Conservation (phyloP, 2,113 vertebrate species). For the Podarcis raffonei region DNA sequence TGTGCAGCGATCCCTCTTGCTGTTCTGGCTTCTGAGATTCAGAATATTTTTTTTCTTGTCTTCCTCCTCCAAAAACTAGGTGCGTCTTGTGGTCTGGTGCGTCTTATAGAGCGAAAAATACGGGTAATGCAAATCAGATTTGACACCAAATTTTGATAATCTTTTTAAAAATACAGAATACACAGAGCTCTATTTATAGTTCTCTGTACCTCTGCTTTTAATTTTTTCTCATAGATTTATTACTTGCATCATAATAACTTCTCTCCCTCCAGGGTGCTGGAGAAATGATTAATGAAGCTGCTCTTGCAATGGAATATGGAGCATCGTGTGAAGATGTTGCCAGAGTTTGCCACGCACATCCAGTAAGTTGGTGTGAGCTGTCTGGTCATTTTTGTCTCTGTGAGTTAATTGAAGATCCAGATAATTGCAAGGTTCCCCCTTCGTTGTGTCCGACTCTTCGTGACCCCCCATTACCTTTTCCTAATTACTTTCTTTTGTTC, state of each 20-base stretch:
- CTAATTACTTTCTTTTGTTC: slow-evolving; percentile 36
- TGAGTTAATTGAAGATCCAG: background rate
- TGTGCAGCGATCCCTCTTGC: too few relatives aligned
- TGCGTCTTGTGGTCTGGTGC: too few relatives aligned
- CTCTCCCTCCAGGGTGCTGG: slow-evolving; percentile 85
- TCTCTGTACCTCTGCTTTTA: background rate
- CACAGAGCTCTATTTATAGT: background rate
- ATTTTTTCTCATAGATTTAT: background rate
- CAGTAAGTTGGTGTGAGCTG: slow-evolving; percentile 77
- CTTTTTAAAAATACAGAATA: background rate
- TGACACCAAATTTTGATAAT: background rate
- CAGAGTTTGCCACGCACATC: slow-evolving; percentile 96
- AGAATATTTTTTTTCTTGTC: too few relatives aligned
- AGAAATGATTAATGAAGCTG: slow-evolving; percentile 97
- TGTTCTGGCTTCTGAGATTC: too few relatives aligned
- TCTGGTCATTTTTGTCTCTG: background rate
- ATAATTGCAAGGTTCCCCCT: background rate
- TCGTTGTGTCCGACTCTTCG: too few relatives aligned
- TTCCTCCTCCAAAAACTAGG: too few relatives aligned
- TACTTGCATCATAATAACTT: background rate
- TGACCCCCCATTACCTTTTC: background rate
- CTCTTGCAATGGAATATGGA: slow-evolving; percentile 96
- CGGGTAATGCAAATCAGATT: background rate
- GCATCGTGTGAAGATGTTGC: slow-evolving; percentile 97
- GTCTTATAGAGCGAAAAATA: too few relatives aligned